phyloP scores from a whole-genome alignment of 2,113 vertebrate genomes.

The Falco punctatus region DNA sequence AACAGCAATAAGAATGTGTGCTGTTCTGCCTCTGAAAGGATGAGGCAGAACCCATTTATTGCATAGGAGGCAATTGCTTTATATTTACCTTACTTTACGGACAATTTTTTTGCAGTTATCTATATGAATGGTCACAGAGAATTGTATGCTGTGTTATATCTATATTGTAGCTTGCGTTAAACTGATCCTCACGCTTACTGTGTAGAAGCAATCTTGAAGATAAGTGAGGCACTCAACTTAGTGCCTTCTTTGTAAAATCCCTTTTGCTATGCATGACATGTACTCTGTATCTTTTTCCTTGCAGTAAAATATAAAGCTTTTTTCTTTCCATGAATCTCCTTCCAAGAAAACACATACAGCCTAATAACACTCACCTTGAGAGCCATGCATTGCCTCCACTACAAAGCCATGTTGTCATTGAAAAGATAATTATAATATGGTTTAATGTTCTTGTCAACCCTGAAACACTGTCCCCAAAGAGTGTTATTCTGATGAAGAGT shows the following conservation, averaged over 20 bases:
- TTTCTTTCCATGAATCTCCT: slow-evolving; percentile 60
- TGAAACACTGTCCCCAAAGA: slow-evolving; percentile 62
- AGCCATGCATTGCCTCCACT: slow-evolving; percentile 21
- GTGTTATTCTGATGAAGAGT: slow-evolving; percentile 47
- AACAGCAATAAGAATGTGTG: neutral
- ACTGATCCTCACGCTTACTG: slow-evolving; percentile 10
- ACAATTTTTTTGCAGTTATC: slow-evolving; percentile 45
- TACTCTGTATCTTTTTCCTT: slow-evolving; percentile 52
- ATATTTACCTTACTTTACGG: slow-evolving; percentile 33
- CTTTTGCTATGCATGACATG: slow-evolving; percentile 70
- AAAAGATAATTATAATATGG: slow-evolving; percentile 72
- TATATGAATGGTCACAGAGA: slow-evolving; percentile 19
- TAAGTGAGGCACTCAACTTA: slow-evolving; percentile 68
- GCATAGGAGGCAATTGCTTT: slow-evolving; percentile 47
- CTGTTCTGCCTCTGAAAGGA: slow-evolving; percentile 38
- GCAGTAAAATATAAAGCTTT: slow-evolving; percentile 67
- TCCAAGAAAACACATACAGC: slow-evolving; percentile 62
- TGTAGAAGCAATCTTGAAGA: slow-evolving; percentile 49
- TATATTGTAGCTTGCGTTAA: slow-evolving; percentile 54
- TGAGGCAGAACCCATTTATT: slow-evolving; percentile 19
- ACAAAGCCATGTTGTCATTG: slow-evolving; percentile 63
- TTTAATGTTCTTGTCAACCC: slow-evolving; percentile 69
- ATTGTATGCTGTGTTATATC: slow-evolving; percentile 31
- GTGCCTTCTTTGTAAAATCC: slow-evolving; percentile 66
- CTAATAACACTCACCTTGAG: slow-evolving; percentile 61